Conservation (phyloP, 2,113 vertebrate species). For the Gopherus flavomarginatus region DNA sequence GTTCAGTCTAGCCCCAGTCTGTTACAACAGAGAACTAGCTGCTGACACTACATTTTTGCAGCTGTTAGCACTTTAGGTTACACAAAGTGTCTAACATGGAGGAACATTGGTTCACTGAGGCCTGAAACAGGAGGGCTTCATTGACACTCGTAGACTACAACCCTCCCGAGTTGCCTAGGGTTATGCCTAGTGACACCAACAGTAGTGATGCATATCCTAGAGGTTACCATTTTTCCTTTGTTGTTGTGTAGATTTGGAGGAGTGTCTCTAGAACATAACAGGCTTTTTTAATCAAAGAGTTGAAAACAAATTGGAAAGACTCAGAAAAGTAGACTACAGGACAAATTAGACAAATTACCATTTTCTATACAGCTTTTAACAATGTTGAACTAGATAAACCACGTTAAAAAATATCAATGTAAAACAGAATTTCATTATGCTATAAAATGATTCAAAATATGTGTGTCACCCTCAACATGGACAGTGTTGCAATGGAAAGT, state of each 20-base stretch:
- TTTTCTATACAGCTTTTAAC: not conserved
- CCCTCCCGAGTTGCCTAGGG: too few relatives aligned
- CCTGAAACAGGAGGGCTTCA: too few relatives aligned
- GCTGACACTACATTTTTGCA: too few relatives aligned
- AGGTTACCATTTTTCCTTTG: not conserved
- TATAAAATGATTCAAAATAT: not conserved
- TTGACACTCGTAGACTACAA: too few relatives aligned
- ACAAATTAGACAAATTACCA: not conserved
- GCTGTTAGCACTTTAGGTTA: too few relatives aligned
- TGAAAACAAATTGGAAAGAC: not conserved
- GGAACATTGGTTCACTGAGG: too few relatives aligned
- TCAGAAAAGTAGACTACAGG: not conserved
- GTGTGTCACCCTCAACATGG: not conserved
- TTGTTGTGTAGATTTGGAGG: not conserved
- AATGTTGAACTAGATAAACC: fast-evolving
- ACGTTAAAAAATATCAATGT: not conserved
- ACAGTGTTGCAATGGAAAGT: not conserved
- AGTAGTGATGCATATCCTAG: not conserved
- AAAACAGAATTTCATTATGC: not conserved
- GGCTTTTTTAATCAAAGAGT: not conserved
- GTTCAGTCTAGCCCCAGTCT: too few relatives aligned
- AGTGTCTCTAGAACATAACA: not conserved
- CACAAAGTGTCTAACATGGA: too few relatives aligned
- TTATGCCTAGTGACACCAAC: too few relatives aligned
- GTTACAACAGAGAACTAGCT: too few relatives aligned